Percentiles rank a stretch among this genome's conserved stretches.
These are phyloP conservation scores for Trichogramma dendrolimi DNA, from an alignment of 2,888 invertebrate species.

Conservation along the genomic window DNA sequence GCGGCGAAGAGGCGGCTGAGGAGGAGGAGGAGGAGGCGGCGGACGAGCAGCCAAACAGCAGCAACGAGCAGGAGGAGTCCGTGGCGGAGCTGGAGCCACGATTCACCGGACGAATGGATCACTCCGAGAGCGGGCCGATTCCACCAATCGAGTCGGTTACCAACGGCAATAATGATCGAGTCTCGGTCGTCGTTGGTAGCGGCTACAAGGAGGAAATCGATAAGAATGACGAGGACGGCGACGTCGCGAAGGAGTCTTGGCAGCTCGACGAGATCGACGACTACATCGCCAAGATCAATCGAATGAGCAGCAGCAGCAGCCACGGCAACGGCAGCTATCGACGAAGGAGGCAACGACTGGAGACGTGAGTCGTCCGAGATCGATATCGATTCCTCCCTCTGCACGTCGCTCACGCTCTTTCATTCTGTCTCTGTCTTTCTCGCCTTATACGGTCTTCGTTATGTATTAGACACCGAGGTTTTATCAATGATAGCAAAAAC, in stretches of 20 bases:
- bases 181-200: not conserved
- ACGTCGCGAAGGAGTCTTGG: conserved; percentile 40
- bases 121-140: not conserved
- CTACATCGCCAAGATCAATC: conserved; percentile 35
- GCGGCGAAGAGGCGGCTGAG: conserved; percentile 5
- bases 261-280: conserved; percentile 45
- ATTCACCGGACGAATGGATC: conserved; percentile 2
- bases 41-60: not conserved
- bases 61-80: not conserved
- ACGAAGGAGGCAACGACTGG: not conserved
- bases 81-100: not conserved
- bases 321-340: not conserved
- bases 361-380: no score
- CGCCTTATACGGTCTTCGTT: no score
- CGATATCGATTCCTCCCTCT: no score
- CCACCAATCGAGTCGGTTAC: conserved; percentile 1
- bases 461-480: no score
- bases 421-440: no score
- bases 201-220: not conserved
- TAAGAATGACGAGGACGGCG: not conserved
- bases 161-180: conserved; percentile 5
- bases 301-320: conserved; percentile 27
- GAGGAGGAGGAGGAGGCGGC: not conserved
- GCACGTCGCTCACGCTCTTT: no score
- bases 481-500: no score